Evolutionary conservation across 2,888 invertebrate species (phyloP).

Genomic region (Aromia moschata): DNA sequence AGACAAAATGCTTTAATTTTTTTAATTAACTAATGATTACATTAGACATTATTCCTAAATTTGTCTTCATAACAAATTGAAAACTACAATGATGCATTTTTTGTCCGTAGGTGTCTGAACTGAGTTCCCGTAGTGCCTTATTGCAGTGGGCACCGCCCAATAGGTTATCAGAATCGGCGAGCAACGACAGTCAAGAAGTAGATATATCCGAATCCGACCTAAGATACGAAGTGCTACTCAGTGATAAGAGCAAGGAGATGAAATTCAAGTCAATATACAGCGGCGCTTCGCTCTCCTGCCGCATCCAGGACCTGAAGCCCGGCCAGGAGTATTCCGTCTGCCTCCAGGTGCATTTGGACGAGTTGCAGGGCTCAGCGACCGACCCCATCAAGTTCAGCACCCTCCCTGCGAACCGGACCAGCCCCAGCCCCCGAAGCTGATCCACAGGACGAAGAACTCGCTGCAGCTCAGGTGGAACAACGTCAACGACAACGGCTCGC

Average conservation of each 20-base stretch:
- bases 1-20: too few relatives aligned
- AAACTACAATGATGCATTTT: too few relatives aligned
- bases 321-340: conserved; percentile 89
- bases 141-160: conserved; percentile 82
- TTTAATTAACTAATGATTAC: too few relatives aligned
- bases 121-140: conserved; percentile 85
- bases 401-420: conserved; percentile 83
- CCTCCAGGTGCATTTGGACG: conserved; percentile 75
- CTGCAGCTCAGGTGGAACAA: conserved; percentile 77
- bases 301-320: conserved; percentile 85
- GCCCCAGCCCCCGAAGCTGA: conserved; percentile 76
- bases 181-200: conserved; percentile 64
- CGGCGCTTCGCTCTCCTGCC: conserved; percentile 79
- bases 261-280: conserved; percentile 87
- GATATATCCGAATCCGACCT: conserved; percentile 72
- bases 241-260: conserved; percentile 80
- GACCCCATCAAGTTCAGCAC: conserved; percentile 84
- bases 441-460: conserved; percentile 75
- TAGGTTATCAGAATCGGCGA: conserved; percentile 63
- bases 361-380: conserved; percentile 77
- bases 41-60: too few relatives aligned
- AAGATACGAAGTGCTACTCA: conserved; percentile 83
- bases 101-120: conserved; percentile 76
- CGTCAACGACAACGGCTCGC: conserved; percentile 82
- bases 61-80: too few relatives aligned